Evolutionary conservation across 2,888 invertebrate genomes (phyloP).

Genomic region (Campoplex nolae): DNA sequence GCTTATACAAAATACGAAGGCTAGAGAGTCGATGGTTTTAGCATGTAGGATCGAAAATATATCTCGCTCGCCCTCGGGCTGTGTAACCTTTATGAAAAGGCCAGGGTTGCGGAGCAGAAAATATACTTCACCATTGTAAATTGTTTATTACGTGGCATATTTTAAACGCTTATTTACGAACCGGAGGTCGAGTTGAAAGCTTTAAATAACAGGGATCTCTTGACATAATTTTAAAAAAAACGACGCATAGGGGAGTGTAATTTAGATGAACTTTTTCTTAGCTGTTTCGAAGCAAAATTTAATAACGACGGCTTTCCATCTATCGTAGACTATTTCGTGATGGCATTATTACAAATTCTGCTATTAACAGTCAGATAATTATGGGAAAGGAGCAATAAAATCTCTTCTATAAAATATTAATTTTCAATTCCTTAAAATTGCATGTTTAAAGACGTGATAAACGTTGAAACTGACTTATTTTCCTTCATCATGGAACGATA

Average conservation of each 20-base stretch:
- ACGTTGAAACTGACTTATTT: neutral
- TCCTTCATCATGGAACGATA: neutral
- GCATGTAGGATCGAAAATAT: neutral
- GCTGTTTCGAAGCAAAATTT: neutral
- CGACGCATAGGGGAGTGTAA: neutral
- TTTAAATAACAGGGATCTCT: neutral
- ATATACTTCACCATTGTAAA: constrained; percentile 59
- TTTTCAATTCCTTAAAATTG: neutral
- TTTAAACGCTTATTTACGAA: constrained; percentile 18
- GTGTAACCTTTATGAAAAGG: neutral
- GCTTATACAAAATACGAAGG: neutral
- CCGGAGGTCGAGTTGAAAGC: neutral
- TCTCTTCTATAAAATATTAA: neutral
- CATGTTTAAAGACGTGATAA: neutral
- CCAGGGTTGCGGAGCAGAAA: neutral
- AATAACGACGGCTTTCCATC: neutral
- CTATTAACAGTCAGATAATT: neutral
- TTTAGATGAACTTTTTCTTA: neutral
- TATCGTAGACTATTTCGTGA: neutral
- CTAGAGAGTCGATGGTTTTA: neutral
- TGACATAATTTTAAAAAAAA: neutral
- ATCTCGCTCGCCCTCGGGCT: neutral
- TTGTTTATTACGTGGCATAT: constrained; percentile 67
- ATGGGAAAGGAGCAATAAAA: neutral
- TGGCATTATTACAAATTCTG: neutral